phyloP scores from a whole-genome alignment of 2,888 invertebrate species.

The Erpobdella octoculata region DNA sequence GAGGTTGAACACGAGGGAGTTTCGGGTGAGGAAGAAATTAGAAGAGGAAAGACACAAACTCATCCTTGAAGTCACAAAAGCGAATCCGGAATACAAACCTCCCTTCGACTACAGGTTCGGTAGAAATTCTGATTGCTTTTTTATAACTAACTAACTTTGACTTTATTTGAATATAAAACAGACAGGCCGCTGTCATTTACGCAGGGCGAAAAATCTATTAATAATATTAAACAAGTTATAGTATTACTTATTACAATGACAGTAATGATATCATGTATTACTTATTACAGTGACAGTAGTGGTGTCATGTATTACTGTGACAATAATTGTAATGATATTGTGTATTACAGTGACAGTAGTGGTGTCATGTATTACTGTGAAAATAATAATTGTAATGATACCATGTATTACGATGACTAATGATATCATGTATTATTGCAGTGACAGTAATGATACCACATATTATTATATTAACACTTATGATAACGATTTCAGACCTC shows the following conservation, averaged over 20 bases:
- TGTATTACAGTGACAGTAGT: neutral
- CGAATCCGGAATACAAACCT: slow-evolving; percentile 94
- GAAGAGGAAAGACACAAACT: slow-evolving; percentile 95
- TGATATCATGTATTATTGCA: neutral
- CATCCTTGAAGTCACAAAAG: slow-evolving; percentile 74
- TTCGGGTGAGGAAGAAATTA: slow-evolving; percentile 84
- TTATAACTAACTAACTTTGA: neutral
- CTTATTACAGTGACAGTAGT: neutral
- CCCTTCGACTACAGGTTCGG: slow-evolving; percentile 95
- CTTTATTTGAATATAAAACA: neutral
- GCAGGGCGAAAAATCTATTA: too few species aligned
- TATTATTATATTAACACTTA: too few species aligned
- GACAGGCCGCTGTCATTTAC: too few species aligned
- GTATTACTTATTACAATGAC: too few species aligned
- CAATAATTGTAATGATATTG: neutral
- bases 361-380: too few species aligned
- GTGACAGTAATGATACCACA: neutral
- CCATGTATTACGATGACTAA: neutral
- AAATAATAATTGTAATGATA: too few species aligned
- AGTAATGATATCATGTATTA: too few species aligned
- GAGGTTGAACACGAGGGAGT: slow-evolving; percentile 92
- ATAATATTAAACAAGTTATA: too few species aligned
- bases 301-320: too few species aligned
- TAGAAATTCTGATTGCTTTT: neutral
- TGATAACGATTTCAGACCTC: slow-evolving; percentile 83